Evolutionary conservation across 2,113 vertebrate genomes (phyloP), one percentile per base, ranked within the genome.

Genomic region (Raja brachyura): DNA sequence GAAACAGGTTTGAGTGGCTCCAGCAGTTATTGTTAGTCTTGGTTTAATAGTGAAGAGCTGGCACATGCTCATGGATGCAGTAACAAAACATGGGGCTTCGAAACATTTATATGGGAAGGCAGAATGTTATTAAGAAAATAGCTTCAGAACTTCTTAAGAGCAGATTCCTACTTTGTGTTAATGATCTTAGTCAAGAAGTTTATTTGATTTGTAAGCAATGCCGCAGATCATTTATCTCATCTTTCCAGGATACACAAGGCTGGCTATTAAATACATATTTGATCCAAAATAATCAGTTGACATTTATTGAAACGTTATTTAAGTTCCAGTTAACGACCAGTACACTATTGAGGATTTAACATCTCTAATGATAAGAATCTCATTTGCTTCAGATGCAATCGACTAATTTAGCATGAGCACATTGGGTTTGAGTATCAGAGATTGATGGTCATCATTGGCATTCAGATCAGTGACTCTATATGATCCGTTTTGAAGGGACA

Each of bases 261-360:
- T 56, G 79, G 22, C 56, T 86, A 86, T n/a, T 86, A 61, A 61
- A 63, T n/a, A 61, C 83, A 88, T 31, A 63, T 7, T 66, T 88
- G 28, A 59, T 59, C 6, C 48, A 48, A 28, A 56, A 56, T n/a
- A n/a, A 88, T 88, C 59, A 88, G 83, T 63, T 18, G 59, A 88
- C 59, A 88, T 88, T 88, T 88, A 88, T 88, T 88, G 59, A 88
- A 88, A 88, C n/a, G 63, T 88, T 59, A 88, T 66, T 86, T 63
- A 56, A 63, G 83, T 61, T 13, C 5, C 81, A 61, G 83, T 31
- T 88, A 88, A 31, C n/a, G 28, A 63, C 61, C 28, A 88, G 83
- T 88, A 88, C 59, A 88, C 83, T 66, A 88, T n/a, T 66, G 83
- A 88, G 59, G 59, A 88, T 31, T 88, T 63, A 63, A 66, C n/a